These are phyloP conservation scores for Uropsilus gracilis DNA, from an alignment of 2,113 vertebrate species.

Conservation along the genomic window DNA sequence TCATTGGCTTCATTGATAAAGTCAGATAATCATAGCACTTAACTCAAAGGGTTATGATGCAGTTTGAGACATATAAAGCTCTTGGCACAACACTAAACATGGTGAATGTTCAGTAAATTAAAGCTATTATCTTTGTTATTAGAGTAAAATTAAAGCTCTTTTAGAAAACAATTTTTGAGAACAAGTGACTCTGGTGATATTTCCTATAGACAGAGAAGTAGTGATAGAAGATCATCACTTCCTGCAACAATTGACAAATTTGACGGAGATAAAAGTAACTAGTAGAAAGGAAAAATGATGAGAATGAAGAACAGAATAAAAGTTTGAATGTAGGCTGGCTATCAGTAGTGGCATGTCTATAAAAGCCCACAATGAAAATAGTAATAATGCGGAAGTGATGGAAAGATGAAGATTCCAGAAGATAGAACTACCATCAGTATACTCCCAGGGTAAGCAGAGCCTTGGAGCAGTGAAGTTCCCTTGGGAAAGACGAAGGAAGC, in stretches of 20 bases:
- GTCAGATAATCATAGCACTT: not conserved
- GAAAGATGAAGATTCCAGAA: not conserved
- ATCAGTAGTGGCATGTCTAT: not conserved
- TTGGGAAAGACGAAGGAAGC: too few relatives aligned
- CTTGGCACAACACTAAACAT: not conserved
- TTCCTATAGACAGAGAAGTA: not conserved
- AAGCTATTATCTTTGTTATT: not conserved
- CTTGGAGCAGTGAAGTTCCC: too few relatives aligned
- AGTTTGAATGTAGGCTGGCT: not conserved
- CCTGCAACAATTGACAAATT: not conserved
- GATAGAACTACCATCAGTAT: not conserved
- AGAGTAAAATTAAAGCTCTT: not conserved
- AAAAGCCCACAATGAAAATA: not conserved
- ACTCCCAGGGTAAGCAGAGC: not conserved
- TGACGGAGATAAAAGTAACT: not conserved
- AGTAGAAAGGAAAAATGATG: not conserved
- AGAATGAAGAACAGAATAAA: conserved; percentile 8
- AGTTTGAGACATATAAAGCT: not conserved
- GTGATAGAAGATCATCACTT: not conserved
- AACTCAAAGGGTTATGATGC: not conserved
- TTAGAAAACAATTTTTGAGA: not conserved
- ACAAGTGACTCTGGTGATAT: not conserved
- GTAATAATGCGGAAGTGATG: not conserved
- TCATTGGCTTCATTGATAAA: not conserved
- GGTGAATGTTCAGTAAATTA: not conserved